Evolutionary conservation across 2,888 invertebrate species (phyloP), one percentile per base, ranked within the genome.

Genomic region (Hyposoter dolosus): DNA sequence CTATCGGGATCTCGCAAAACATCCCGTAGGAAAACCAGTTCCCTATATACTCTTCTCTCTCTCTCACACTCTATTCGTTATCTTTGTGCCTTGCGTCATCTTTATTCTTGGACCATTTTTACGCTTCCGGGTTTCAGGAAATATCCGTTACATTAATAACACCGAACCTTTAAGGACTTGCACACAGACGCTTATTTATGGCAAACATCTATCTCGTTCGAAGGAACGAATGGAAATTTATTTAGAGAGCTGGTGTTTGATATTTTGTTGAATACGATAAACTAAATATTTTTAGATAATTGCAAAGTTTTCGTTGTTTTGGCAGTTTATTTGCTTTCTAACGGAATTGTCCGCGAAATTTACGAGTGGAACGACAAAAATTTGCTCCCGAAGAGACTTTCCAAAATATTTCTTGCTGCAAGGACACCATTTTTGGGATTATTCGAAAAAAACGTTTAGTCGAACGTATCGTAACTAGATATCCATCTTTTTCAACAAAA

Each of bases 11-110:
- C 83, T 86, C 72, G 76, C 80, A 35, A 80, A 83, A 81, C 80
- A 81, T 86, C 83, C 83, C 77, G 83, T 74, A 78, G 81, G 83
- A 83, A 83, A 86, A 83, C 81, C 83, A 83, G 85, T 76, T 60
- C 15, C 68, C 68, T 74, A 32, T 32, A n/a, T n/a, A 53, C 56
- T 82, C 75, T 60, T 23, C 28, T 53, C 72, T 68, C 50, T 53
- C 63, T 78, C 47, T 76, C 66, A 50, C 3, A 32, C 45, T 53
- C 63, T 77, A 63, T 50, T 65, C 15, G 19, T 53, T 69, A 77
- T 83, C 66, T 84, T 60, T 47, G 47, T 19, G 17, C 60, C 50
- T 82, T 81, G 28, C 78, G 81, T 86, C 84, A 82, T 81, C 50
- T 63, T 74, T 83, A 69, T 68, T 63, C 69, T 80, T 56, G 23